phyloP scores from a whole-genome alignment of 2,113 vertebrate genomes.

The Parotia lawesii region DNA sequence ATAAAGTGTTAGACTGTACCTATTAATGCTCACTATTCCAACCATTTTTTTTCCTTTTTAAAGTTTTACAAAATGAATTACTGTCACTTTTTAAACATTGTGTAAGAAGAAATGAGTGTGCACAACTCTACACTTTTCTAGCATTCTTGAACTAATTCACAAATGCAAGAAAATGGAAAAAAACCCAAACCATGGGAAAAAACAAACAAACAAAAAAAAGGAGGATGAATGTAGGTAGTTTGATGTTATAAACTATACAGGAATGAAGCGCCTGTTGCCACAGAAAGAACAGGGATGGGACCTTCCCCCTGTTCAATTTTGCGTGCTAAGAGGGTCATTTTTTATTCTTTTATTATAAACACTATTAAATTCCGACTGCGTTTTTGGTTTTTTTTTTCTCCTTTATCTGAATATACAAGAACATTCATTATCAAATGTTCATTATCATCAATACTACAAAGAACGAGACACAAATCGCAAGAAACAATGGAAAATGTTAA shows the following conservation, averaged over 20 bases:
- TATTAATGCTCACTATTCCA: slow-evolving; percentile 80
- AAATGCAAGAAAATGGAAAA: slow-evolving; percentile 78
- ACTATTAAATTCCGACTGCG: slow-evolving; percentile 84
- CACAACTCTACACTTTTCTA: slow-evolving; percentile 90
- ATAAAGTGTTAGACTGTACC: slow-evolving; percentile 75
- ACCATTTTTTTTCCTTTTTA: slow-evolving; percentile 70
- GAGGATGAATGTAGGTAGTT: slow-evolving; percentile 74
- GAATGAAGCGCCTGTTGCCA: slow-evolving; percentile 72
- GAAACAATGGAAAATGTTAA: slow-evolving; percentile 82
- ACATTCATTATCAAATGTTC: slow-evolving; percentile 85
- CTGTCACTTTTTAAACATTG: slow-evolving; percentile 77
- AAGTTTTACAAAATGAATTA: slow-evolving; percentile 83
- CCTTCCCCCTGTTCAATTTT: slow-evolving; percentile 69
- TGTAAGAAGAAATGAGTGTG: slow-evolving; percentile 83
- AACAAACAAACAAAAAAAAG: slow-evolving; percentile 34
- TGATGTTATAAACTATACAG: slow-evolving; percentile 75
- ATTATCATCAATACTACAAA: slow-evolving; percentile 79
- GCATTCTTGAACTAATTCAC: slow-evolving; percentile 90
- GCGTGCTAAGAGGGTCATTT: slow-evolving; percentile 83
- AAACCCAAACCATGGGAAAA: not conserved
- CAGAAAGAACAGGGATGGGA: slow-evolving; percentile 65
- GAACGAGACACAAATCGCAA: slow-evolving; percentile 84
- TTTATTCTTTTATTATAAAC: slow-evolving; percentile 81
- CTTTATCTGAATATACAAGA: slow-evolving; percentile 86
- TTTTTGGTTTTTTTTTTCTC: slow-evolving; percentile 84